A percentile compares a stretch with the other conserved stretches of the same genome.
These are phyloP conservation scores for Ethmia dodecea DNA, from an alignment of 2,888 invertebrate species.

Conservation along the genomic window DNA sequence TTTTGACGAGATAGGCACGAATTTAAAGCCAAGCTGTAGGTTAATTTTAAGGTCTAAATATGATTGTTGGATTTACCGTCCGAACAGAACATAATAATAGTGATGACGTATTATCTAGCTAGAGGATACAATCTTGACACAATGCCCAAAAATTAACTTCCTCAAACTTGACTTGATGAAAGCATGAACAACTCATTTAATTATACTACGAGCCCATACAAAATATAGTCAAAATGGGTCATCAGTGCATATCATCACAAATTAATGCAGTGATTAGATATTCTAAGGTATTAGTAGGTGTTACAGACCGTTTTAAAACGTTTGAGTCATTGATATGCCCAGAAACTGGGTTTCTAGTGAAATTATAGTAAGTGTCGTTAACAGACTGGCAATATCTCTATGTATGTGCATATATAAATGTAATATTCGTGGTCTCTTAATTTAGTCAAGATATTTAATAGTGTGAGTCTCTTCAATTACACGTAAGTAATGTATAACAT, in stretches of 20 bases:
- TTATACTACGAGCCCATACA: slow-evolving; percentile 49
- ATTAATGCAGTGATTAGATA: slow-evolving; percentile 75
- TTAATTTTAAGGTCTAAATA: slow-evolving; percentile 69
- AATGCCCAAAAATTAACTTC: slow-evolving; percentile 52
- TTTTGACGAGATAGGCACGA: slow-evolving; percentile 71
- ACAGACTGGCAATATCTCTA: slow-evolving; percentile 77
- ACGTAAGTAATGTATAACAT: slow-evolving; percentile 66
- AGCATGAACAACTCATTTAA: slow-evolving; percentile 56
- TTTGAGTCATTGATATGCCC: slow-evolving; percentile 71
- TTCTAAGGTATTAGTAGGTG: slow-evolving; percentile 76
- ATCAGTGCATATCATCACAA: slow-evolving; percentile 78
- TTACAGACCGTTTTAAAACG: slow-evolving; percentile 70
- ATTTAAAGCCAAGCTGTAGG: slow-evolving; percentile 75
- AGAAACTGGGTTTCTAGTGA: slow-evolving; percentile 72
- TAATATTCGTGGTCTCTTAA: slow-evolving; percentile 75
- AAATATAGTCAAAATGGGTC: slow-evolving; percentile 62
- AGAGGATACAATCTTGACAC: slow-evolving; percentile 58
- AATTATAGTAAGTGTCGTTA: slow-evolving; percentile 72
- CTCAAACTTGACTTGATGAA: slow-evolving; percentile 49
- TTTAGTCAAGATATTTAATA: slow-evolving; percentile 77
- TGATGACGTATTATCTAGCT: slow-evolving; percentile 63
- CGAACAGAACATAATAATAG: slow-evolving; percentile 70
- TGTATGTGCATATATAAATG: slow-evolving; percentile 70
- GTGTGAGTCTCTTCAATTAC: slow-evolving; percentile 72
- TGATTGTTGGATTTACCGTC: slow-evolving; percentile 75